Conservation (phyloP, 2,888 invertebrate genomes). For the Rhodophaea formosa region DNA sequence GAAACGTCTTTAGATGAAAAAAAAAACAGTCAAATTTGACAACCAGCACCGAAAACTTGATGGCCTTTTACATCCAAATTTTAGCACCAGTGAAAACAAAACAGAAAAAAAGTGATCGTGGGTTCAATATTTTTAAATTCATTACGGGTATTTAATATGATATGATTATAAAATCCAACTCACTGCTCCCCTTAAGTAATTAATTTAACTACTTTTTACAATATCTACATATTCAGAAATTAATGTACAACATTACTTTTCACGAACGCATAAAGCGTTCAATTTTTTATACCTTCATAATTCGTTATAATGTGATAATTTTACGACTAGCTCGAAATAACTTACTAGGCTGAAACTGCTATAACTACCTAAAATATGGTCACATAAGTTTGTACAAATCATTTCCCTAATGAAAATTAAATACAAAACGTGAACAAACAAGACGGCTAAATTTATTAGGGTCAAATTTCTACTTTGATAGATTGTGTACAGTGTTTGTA, state of each 20-base stretch:
- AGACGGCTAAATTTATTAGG: conserved; percentile 36
- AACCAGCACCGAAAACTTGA: no score
- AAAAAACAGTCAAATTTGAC: no score
- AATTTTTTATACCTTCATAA: conserved; percentile 42
- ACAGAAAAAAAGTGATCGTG: conserved; percentile 36
- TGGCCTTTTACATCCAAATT: conserved; percentile 34
- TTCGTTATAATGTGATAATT: conserved; percentile 48
- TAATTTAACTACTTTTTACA: conserved; percentile 72
- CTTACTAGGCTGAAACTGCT: conserved; percentile 75
- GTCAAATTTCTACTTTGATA: conserved; percentile 44
- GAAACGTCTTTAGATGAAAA: no score
- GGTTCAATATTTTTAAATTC: conserved; percentile 48
- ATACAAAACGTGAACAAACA: conserved; percentile 22
- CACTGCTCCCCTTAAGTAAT: conserved; percentile 61
- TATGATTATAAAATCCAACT: conserved; percentile 79
- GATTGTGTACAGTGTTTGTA: conserved; percentile 60
- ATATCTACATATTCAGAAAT: conserved; percentile 72
- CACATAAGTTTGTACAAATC: conserved; percentile 72
- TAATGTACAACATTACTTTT: conserved; percentile 53
- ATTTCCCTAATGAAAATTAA: conserved; percentile 33
- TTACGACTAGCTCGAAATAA: conserved; percentile 77
- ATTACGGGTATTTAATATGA: conserved; percentile 60
- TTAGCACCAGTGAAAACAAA: conserved; percentile 62
- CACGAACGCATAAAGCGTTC: conserved; percentile 47
- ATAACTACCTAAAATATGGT: conserved; percentile 66